A percentile compares a stretch with the other conserved stretches of the same genome.
Conservation (phyloP, 2,888 invertebrate species). For the Himalopsyche japonica region DNA sequence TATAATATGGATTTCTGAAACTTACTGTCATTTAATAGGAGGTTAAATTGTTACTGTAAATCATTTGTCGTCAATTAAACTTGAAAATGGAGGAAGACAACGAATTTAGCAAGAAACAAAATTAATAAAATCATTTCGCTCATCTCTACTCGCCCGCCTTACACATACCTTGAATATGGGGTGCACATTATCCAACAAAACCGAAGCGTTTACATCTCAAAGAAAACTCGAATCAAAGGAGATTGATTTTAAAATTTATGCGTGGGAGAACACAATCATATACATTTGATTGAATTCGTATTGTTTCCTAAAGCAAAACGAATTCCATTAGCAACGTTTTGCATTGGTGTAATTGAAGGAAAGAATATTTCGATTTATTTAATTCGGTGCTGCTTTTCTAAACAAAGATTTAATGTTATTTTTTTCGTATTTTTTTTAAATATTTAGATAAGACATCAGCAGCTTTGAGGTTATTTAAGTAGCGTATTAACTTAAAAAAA, state of each 20-base stretch:
- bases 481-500: too few relatives aligned
- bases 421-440: too few relatives aligned
- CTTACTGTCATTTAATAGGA: too few relatives aligned
- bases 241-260: background rate
- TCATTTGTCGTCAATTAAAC: too few relatives aligned
- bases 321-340: background rate
- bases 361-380: background rate
- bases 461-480: too few relatives aligned
- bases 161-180: background rate
- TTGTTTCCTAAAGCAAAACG: background rate
- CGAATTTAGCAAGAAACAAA: background rate
- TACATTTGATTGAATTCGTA: background rate
- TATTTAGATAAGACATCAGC: too few relatives aligned
- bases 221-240: constrained; percentile 2
- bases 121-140: background rate
- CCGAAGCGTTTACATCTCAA: background rate
- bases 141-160: background rate
- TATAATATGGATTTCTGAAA: too few relatives aligned
- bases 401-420: too few relatives aligned
- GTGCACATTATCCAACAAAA: background rate
- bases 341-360: background rate
- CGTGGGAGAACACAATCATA: background rate
- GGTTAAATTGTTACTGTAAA: too few relatives aligned
- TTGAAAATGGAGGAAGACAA: background rate
- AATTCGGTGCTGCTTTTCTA: too few relatives aligned